Base-by-base conservation (phyloP, 2,797 vertebrate genomes). In the Nasua narica region DNA sequence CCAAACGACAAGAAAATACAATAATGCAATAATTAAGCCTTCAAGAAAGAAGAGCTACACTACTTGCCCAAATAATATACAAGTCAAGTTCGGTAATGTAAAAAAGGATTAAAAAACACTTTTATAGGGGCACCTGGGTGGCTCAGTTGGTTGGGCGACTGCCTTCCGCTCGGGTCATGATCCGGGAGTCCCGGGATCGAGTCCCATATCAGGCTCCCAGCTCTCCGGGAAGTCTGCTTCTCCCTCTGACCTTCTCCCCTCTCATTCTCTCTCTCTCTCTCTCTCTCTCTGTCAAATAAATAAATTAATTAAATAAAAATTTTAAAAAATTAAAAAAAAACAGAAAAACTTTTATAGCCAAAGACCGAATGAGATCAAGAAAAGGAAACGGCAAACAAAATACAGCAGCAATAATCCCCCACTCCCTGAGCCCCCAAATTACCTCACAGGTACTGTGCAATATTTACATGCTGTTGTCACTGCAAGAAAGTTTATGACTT, bases 321-420 rank as follows among this genome's bases (percentile, higher is more conserved):
- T n/a, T n/a, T n/a, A n/a, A n/a, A n/a, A n/a, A n/a, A n/a, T n/a
- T n/a, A n/a, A n/a, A n/a, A n/a, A n/a, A n/a, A n/a, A n/a, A n/a
- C n/a, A n/a, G 90, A 78, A 37, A 91, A 86, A 11, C 3, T 50
- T 6, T 40, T 65, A 37, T 62, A 78, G 65, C 25, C 81, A 94
- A 92, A 92, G 67, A 50, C 37, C 54, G 29, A 91, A 88, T 27
- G 52, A 94, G 67, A 81, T n/a, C 52, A 50, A 87, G 32, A 96
- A 69, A 10, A 70, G n/a, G 14, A 82, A 76, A 86, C 21, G 52
- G 48, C 62, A n/a, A 85, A 77, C 37, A 74, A 90, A 76, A 94
- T 35, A 29, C 11, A 67, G 56, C 35, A 19, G n/a, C 29, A 43
- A 19, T 48, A 74, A 58, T 18, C 14, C 23, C 67, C 48, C 32